Evolutionary conservation across 1,140 invertebrate species (phyloP).

Genomic region (Drosophila athabasca): DNA sequence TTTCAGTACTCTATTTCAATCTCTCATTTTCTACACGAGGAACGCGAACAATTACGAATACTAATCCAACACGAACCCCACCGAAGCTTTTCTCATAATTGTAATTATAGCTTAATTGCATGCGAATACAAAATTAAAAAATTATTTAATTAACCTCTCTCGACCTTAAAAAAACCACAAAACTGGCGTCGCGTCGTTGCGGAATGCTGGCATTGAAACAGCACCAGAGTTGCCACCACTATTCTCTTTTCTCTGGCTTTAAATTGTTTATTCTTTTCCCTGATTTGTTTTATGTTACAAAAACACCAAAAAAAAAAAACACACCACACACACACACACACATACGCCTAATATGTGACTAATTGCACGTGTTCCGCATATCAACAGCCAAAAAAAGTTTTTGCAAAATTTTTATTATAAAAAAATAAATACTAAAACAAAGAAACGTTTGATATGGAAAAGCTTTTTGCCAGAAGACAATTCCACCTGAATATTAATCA

Average conservation of each 20-base stretch:
- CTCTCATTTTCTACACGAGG: conserved; percentile 26
- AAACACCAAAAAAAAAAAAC: conserved; percentile 12
- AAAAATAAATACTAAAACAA: conserved; percentile 39
- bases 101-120: conserved; percentile 49
- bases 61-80: conserved; percentile 35
- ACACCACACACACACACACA: conserved; percentile 28
- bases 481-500: conserved; percentile 43
- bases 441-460: conserved; percentile 35
- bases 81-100: conserved; percentile 33
- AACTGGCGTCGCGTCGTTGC: neutral
- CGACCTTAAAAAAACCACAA: conserved; percentile 16
- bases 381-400: conserved; percentile 40
- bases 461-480: conserved; percentile 38
- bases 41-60: conserved; percentile 24
- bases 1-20: conserved; percentile 15
- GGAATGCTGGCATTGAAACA: conserved; percentile 28
- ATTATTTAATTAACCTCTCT: conserved; percentile 30
- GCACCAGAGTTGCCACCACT: conserved; percentile 1
- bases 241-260: conserved; percentile 3
- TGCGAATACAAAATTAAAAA: conserved; percentile 30
- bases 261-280: conserved; percentile 14
- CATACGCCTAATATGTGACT: conserved; percentile 56
- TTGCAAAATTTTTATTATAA: conserved; percentile 22
- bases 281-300: conserved; percentile 15
- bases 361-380: conserved; percentile 67